These are phyloP conservation scores for Machimus rusticus DNA, from an alignment of 2,888 invertebrate genomes.

Conservation along the genomic window DNA sequence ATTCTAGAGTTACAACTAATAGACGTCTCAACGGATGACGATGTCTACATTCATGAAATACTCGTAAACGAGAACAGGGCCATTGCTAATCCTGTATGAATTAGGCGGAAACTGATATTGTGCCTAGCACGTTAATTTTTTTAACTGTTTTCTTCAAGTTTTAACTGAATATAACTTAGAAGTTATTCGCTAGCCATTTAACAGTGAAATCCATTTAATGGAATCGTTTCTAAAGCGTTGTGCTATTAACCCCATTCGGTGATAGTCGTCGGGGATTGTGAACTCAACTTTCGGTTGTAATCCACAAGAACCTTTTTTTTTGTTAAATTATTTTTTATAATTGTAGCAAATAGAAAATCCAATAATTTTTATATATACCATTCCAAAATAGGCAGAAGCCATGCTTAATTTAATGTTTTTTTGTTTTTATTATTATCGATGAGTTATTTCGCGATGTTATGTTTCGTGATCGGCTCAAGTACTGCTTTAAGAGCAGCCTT, in stretches of 20 bases:
- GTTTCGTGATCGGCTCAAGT: not conserved
- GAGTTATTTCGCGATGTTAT: not conserved
- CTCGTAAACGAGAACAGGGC: constrained; percentile 72
- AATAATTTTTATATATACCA: not conserved
- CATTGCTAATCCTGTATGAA: constrained; percentile 39
- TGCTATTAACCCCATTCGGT: not conserved
- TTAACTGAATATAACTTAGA: not conserved
- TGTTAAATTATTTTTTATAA: not conserved
- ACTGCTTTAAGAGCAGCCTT: not conserved
- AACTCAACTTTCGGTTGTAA: not conserved
- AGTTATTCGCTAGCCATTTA: not conserved
- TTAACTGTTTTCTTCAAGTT: not conserved
- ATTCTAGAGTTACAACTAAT: constrained; percentile 74
- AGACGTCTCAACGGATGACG: constrained; percentile 73
- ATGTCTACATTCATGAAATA: constrained; percentile 72
- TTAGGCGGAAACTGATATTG: not conserved
- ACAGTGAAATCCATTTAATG: not conserved
- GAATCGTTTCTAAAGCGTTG: not conserved
- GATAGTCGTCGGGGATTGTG: not conserved
- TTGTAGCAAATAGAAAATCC: not conserved
- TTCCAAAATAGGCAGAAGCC: not conserved
- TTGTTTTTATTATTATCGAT: not conserved
- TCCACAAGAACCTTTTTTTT: not conserved
- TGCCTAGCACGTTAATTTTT: not conserved
- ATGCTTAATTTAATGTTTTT: not conserved